Evolutionary conservation across 2,888 invertebrate species (phyloP).

Genomic region (Patella depressa): DNA sequence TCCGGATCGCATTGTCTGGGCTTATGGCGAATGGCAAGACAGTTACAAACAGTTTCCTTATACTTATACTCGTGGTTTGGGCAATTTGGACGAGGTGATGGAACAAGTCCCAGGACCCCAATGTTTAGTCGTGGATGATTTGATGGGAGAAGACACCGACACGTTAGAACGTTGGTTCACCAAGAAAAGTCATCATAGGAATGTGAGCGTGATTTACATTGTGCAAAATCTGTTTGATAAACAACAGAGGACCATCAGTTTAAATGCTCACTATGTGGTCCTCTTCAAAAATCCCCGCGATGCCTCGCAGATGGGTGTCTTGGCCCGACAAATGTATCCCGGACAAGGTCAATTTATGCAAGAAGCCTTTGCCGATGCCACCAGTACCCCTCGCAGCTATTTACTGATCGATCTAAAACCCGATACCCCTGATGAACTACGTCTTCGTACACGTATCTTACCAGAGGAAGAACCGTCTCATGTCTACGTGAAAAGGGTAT

Average conservation of each 20-base stretch:
- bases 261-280: conserved; percentile 19
- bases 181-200: conserved; percentile 18
- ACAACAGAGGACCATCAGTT: conserved; percentile 11
- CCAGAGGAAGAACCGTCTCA: background rate
- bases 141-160: background rate
- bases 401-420: conserved; percentile 1
- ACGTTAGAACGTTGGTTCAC: background rate
- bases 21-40: background rate
- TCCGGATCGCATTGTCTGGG: background rate
- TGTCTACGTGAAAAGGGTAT: background rate
- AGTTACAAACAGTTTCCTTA: background rate
- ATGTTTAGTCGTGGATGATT: conserved; percentile 13
- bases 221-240: conserved; percentile 17
- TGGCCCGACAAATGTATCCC: background rate
- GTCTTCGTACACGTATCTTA: background rate
- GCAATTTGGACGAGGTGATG: background rate
- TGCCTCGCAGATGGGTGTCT: conserved; percentile 2
- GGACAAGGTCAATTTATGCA: background rate
- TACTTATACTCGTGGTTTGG: background rate
- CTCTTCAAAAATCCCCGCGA: conserved; percentile 18
- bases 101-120: background rate
- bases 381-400: background rate
- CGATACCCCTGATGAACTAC: background rate
- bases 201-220: conserved; percentile 17
- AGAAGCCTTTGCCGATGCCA: conserved; percentile 3